A percentile compares a stretch with the other conserved stretches of the same genome.
Evolutionary conservation across 2,113 vertebrate species (phyloP).

Genomic region (Haplochromis vanheusdeni): DNA sequence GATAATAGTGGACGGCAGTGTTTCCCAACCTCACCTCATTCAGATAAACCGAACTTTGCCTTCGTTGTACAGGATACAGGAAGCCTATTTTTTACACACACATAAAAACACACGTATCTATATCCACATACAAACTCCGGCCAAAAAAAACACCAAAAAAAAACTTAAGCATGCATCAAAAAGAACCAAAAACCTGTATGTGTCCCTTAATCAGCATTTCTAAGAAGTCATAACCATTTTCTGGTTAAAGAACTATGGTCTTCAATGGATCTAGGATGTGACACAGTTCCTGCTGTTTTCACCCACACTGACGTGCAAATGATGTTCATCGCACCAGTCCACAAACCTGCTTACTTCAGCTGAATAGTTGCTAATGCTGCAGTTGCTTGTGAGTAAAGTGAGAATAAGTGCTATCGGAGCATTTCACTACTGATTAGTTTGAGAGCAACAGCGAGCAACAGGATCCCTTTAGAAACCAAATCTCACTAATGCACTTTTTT

Average conservation of each 20-base stretch:
- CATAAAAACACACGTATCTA: not conserved
- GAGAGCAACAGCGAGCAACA: not conserved
- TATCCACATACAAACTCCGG: not conserved
- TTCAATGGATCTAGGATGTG: not conserved
- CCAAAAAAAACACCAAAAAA: rapidly evolving
- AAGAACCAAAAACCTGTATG: not conserved
- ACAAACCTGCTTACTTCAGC: not conserved
- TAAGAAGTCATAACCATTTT: not conserved
- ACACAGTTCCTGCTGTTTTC: not conserved
- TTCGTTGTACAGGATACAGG: not conserved
- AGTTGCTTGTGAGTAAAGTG: not conserved
- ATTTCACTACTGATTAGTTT: not conserved
- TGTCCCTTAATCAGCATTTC: not conserved
- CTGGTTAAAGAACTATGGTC: not conserved
- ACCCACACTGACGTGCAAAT: not conserved
- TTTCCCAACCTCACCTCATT: not conserved
- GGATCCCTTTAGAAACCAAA: not conserved
- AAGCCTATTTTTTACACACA: not conserved
- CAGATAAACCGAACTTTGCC: not conserved
- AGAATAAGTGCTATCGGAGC: not conserved
- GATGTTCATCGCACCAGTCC: not conserved
- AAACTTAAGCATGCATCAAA: not conserved
- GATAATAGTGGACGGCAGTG: not conserved
- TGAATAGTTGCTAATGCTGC: not conserved
- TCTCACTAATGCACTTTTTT: not conserved